Evolutionary conservation across 1,140 invertebrate species (phyloP), one percentile per base, ranked within the genome.

Genomic region (Pteromalus puparum): DNA sequence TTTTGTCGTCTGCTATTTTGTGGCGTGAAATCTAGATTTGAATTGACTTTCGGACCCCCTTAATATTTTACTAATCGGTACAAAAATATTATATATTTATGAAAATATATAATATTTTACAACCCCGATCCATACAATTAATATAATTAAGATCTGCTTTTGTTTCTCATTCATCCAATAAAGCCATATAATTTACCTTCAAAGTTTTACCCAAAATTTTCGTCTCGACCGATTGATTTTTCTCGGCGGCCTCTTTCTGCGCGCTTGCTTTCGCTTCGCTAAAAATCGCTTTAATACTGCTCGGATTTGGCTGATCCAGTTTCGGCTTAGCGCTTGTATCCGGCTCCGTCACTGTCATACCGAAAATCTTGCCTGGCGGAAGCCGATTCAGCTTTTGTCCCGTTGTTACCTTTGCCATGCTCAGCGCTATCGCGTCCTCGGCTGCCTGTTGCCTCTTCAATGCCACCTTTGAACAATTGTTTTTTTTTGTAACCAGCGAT

Each of bases 391-490:
- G 94, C 42, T 96, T 94, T 24, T 95, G 95, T 2, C 98, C 98
- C 9, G 96, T 98, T 85, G 98, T 97, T 28, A 96, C 97, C n/a
- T 97, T 97, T 26, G 98, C 96, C 88, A 99, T 94, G 73, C 98
- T 97, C 80, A 99, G 93, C 0, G 98, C 98, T 83, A 99, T 98
- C 46, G 98, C 98, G 91, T 99, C 98, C 94, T 99, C 98, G 0
- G 98, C 98, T 0, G 98, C 98, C 94, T 99, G 98, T 92, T 99
- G 98, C 67, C 98, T 94, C 93, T 99, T 99, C 80, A 99, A 92
- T 18, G 98, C 98, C n/a, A 99, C 98, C 97, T 99, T 90, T 76
- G 15, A 83, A 75, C 30, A 70, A 86, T 13, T 85, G 78, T 70
- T 70, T 70, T 18, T 65, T 21, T n/a, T n/a, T 10, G 53, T 61